Base-by-base conservation (phyloP, 2,888 invertebrate genomes). In the Pyrochroa serraticornis region DNA sequence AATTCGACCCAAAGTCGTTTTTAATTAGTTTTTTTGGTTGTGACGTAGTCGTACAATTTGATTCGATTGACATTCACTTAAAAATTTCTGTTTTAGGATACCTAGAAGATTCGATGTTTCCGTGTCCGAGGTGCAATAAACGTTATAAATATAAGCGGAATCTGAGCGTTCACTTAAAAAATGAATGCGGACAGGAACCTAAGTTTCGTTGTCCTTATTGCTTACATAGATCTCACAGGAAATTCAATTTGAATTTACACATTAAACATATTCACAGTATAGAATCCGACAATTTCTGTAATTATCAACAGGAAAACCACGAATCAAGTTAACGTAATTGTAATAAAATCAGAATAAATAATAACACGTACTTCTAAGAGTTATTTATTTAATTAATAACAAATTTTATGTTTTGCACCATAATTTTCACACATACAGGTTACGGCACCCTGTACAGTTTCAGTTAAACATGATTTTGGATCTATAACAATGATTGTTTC, bases 131-230 rank as follows among this genome's bases (percentile, higher is more conserved):
- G 13, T 82, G 82, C 64, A 78, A 79, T 1, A 81, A 81, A 57
- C 70, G 74, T 13, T 82, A 82, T 66, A 77, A 78, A 8, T 73
- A 80, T 8, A 74, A 75, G 1, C 79, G 80, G 51, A 80, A 79
- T 39, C 69, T 82, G 5, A 84, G 82, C 71, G 72, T 81, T 14
- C 82, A 82, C 60, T 74, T 81, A 8, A 74, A 74, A 58, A 80
- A 80, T 67, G 82, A 82, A 58, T 82, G 82, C 55, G 81, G 81
- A 0, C 77, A 81, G 41, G 84, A 83, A 65, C 85, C 85, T 2
- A 83, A 84, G 69, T 85, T 85, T 71, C 83, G 84, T 65, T 85
- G 85, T 62, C 84, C 83, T 38, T 81, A 84, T 68, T 85, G 85
- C 73, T 83, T 83, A 75, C 84, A 85, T 76, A 83, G 82, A 69